A percentile compares a stretch with the other conserved stretches of the same genome.
phyloP scores from a whole-genome alignment of 2,888 invertebrate genomes.

The Nephrotoma flavescens region DNA sequence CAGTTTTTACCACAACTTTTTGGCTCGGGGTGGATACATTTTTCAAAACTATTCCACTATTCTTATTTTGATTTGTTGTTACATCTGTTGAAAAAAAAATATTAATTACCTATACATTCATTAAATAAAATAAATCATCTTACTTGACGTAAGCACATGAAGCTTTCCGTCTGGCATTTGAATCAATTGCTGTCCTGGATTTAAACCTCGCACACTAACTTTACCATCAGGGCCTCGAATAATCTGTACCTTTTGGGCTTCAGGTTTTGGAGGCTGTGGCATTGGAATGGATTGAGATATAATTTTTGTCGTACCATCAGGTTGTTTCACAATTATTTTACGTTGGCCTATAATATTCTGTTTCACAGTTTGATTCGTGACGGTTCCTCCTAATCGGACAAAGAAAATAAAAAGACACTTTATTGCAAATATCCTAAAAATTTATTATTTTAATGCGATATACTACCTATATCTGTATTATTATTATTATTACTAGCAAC shows the following conservation, averaged over 20 bases:
- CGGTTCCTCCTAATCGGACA: neutral
- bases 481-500: neutral
- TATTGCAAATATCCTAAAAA: neutral
- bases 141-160: slow-evolving; percentile 49
- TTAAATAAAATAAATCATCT: neutral
- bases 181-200: slow-evolving; percentile 84
- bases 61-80: neutral
- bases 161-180: slow-evolving; percentile 89
- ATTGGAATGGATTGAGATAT: slow-evolving; percentile 47
- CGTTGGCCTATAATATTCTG: slow-evolving; percentile 20
- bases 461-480: neutral
- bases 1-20: slow-evolving; percentile 8
- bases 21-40: slow-evolving; percentile 10
- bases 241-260: slow-evolving; percentile 70
- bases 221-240: slow-evolving; percentile 82
- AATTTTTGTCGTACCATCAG: slow-evolving; percentile 48
- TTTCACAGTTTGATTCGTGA: slow-evolving; percentile 6
- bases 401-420: neutral
- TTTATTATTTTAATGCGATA: neutral
- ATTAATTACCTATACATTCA: neutral
- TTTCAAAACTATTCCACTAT: slow-evolving; percentile 11
- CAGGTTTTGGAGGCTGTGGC: slow-evolving; percentile 37
- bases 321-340: slow-evolving; percentile 33
- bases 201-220: slow-evolving; percentile 76
- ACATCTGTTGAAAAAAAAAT: neutral